A percentile compares a stretch with the other conserved stretches of the same genome.
Conservation (phyloP, 2,113 vertebrate species). For the Vulpes lagopus region DNA sequence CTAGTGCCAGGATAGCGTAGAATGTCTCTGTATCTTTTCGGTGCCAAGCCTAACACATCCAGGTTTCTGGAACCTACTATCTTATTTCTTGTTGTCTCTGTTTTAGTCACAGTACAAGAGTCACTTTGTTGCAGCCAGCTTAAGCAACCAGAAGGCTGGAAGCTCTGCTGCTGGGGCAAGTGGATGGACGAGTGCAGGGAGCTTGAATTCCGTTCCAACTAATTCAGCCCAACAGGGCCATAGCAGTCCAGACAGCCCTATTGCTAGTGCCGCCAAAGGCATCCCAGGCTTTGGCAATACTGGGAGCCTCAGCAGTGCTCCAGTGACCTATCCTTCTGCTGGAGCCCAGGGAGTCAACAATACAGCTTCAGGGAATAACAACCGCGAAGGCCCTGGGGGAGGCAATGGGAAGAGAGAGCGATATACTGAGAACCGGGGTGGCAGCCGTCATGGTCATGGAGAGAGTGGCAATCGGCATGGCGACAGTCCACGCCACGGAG, state of each 20-base stretch:
- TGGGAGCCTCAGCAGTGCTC: constrained; percentile 88
- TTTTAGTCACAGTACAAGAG: constrained; percentile 97
- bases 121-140: constrained; percentile 97
- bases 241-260: constrained; percentile 74
- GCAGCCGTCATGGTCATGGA: constrained; percentile 83
- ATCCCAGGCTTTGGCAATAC: constrained; percentile 85
- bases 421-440: constrained; percentile 80
- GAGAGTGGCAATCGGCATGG: constrained; percentile 85
- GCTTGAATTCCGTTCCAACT: constrained; percentile 95
- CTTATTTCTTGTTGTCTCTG: constrained; percentile 24
- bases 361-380: constrained; percentile 83
- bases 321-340: constrained; percentile 86
- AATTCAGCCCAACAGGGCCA: constrained; percentile 87
- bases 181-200: constrained; percentile 98
- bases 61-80: background rate
- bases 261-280: constrained; percentile 69
- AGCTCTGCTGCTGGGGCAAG: constrained; percentile 92
- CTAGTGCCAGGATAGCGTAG: background rate
- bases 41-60: background rate
- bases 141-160: constrained; percentile 94
- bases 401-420: constrained; percentile 79
- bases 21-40: background rate
- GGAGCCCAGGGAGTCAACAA: constrained; percentile 81
- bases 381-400: constrained; percentile 81
- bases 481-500: constrained; percentile 85